Conservation (phyloP, 2,797 vertebrate genomes). For the Gymnopithys bicolor region DNA sequence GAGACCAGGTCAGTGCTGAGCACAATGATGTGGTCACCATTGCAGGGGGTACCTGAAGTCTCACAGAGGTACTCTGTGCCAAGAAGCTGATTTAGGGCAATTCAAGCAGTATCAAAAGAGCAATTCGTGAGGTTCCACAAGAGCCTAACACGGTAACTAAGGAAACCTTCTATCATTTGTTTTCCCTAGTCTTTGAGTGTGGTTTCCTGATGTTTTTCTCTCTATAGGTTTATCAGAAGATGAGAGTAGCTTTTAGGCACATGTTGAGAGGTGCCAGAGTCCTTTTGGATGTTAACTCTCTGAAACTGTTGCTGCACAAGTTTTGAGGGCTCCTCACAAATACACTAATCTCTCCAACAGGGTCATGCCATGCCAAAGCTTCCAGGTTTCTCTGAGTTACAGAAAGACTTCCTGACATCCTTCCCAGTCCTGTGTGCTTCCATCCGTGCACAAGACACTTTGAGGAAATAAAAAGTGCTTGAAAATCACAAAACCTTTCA, state of each 20-base stretch:
- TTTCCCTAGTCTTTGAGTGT: not conserved
- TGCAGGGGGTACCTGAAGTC: not conserved
- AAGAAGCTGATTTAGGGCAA: not conserved
- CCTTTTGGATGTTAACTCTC: not conserved
- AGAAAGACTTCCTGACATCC: not conserved
- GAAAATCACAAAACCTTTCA: not conserved
- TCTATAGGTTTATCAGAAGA: not conserved
- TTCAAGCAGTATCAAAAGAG: not conserved
- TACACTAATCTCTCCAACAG: not conserved
- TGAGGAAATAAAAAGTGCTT: not conserved
- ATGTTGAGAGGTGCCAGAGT: not conserved
- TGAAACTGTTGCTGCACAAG: not conserved
- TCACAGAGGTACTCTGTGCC: not conserved
- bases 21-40: not conserved
- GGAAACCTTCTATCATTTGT: not conserved
- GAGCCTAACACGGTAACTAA: not conserved
- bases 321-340: not conserved
- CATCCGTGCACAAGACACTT: not conserved
- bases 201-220: not conserved
- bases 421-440: not conserved
- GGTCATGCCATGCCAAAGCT: not conserved
- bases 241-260: not conserved
- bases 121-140: not conserved
- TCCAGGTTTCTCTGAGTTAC: not conserved
- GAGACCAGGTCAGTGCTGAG: not conserved